These are phyloP conservation scores for Spialia ferax DNA, from an alignment of 2,888 invertebrate genomes.

Conservation along the genomic window DNA sequence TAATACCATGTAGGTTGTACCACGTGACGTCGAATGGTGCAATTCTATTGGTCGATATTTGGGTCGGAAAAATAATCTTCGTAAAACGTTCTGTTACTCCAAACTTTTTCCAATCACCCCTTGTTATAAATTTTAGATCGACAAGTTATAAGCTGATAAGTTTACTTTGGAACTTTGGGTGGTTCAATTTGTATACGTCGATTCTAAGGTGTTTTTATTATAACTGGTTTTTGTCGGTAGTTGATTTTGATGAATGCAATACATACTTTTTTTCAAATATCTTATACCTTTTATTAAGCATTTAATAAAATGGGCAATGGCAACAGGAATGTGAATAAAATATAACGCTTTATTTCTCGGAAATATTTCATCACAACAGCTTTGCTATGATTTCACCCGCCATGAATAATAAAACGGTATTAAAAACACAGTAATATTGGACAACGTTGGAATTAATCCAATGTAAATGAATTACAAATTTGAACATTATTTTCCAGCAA, in stretches of 20 bases:
- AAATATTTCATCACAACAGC: constrained; percentile 15
- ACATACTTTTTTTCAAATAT: no score
- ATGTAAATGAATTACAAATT: constrained; percentile 6
- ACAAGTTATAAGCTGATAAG: not conserved
- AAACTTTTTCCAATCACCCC: not conserved
- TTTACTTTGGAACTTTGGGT: not conserved
- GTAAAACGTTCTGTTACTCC: not conserved
- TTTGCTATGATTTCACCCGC: constrained; percentile 15
- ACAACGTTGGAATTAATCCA: constrained; percentile 16
- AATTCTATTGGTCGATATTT: no score
- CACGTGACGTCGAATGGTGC: no score
- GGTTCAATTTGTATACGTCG: not conserved
- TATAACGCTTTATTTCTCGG: not conserved
- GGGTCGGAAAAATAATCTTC: constrained; percentile 5
- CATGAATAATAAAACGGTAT: constrained; percentile 25
- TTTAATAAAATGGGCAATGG: not conserved
- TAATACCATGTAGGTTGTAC: no score
- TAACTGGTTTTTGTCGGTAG: not conserved
- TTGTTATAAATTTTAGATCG: constrained; percentile 7
- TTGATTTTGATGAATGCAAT: not conserved
- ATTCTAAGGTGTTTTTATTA: not conserved
- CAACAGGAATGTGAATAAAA: not conserved
- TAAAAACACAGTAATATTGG: constrained; percentile 10
- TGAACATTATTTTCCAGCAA: not conserved
- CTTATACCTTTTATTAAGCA: not conserved